Base-by-base conservation (phyloP, 1,140 invertebrate species). In the Phenacoccus solenopsis region DNA sequence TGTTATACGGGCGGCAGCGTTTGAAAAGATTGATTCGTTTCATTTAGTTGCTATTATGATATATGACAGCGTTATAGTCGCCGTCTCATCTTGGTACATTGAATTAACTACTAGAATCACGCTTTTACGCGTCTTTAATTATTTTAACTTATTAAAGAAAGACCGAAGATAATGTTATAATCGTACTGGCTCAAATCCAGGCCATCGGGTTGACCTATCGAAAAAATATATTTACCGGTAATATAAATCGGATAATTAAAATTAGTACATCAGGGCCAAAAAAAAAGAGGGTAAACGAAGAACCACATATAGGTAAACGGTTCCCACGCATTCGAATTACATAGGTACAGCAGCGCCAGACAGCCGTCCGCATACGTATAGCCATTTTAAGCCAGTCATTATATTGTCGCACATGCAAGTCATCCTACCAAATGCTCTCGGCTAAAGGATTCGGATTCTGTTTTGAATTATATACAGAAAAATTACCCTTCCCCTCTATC, bases 1-100 rank as follows among this genome's bases (percentile, higher is more conserved):
- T n/a, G 12, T 49, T 16, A 49, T 49, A 49, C 38, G 38, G 38
- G 30, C 30, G 38, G 38, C 38, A 49, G 38, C 38, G 13, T n/a
- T n/a, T 49, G 13, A 64, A 64, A 64, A 64, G 59, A 64, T 64
- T 64, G 59, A 64, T 64, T 64, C 59, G 59, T 64, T 64, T 64
- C 59, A 64, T 64, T 64, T 64, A 64, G 10, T 64, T 64, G 20
- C 59, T 64, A 64, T 64, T 64, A 64, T 64, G 22, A 64, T 64
- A 64, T 64, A 64, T 64, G 59, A 64, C 59, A 64, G 59, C 22
- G 59, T 22, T 25, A 25, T 27, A 27, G 59, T 38, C 32, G 32
- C 32, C 9, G n/a, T n/a, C n/a, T n/a, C 38, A 2, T 49, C 38
- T 49, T 49, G 12, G 38, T 49, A 64, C 22, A 64, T 24, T 24